These are phyloP conservation scores for Zosterops pallidus DNA, from an alignment of 2,113 vertebrate species.

Conservation along the genomic window DNA sequence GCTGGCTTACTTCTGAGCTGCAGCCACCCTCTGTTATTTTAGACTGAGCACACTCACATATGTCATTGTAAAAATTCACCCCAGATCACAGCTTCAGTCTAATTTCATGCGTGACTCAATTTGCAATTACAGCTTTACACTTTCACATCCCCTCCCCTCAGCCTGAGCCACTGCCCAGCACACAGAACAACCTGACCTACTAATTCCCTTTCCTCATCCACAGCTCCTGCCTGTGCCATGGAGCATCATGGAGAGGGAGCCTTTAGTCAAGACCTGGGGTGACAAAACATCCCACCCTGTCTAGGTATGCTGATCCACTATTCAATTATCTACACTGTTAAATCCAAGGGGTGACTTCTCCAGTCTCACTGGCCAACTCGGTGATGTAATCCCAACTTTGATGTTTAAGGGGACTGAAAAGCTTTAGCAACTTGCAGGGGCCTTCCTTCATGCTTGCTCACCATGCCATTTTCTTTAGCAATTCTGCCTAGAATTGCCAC, in stretches of 20 bases:
- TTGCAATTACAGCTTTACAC: not conserved
- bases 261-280: not conserved
- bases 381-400: conserved; percentile 4
- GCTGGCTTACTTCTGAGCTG: not conserved
- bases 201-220: not conserved
- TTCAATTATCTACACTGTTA: not conserved
- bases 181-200: not conserved
- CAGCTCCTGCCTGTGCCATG: not conserved
- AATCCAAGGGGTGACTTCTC: not conserved
- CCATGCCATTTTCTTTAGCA: not conserved
- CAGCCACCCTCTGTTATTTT: not conserved
- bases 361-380: conserved; percentile 13
- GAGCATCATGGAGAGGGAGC: not conserved
- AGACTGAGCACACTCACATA: not conserved
- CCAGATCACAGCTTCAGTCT: not conserved
- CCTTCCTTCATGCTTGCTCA: conserved; percentile 10
- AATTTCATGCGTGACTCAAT: not conserved
- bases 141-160: conserved; percentile 5
- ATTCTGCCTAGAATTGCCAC: not conserved
- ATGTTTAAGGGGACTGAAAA: conserved; percentile 12
- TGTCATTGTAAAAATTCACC: not conserved
- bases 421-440: not conserved
- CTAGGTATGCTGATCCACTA: not conserved
- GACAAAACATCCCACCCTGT: conserved; percentile 22
- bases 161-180: not conserved